A percentile compares a stretch with the other conserved stretches of the same genome.
Conservation (phyloP, 2,888 invertebrate species). For the Drosophila eohydei region DNA sequence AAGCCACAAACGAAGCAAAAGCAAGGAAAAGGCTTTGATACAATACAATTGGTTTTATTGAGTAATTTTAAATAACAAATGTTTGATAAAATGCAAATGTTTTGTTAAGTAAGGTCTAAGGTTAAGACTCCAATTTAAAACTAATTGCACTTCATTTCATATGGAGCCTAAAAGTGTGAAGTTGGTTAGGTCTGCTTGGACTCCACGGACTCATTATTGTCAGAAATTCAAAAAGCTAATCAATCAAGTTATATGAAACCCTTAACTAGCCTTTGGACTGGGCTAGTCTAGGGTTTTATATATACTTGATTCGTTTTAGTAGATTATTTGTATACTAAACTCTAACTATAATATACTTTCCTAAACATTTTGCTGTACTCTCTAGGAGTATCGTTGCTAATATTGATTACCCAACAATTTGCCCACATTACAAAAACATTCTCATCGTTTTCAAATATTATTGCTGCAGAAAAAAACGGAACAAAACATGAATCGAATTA, state of each 20-base stretch:
- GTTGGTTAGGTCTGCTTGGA: not conserved
- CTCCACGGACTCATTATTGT: not conserved
- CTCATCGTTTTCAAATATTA: slow-evolving; percentile 10
- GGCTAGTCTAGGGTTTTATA: not conserved
- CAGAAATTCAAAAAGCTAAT: no score
- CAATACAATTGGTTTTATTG: not conserved
- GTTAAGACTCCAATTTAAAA: no score
- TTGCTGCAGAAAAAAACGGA: slow-evolving; percentile 2
- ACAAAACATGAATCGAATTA: slow-evolving; percentile 71
- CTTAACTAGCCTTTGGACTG: no score
- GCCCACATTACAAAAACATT: slow-evolving; percentile 52
- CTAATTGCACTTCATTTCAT: not conserved
- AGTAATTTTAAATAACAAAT: not conserved
- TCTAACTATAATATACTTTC: not conserved
- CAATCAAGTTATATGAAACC: no score
- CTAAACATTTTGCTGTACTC: not conserved
- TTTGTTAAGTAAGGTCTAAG: not conserved
- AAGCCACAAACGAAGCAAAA: not conserved
- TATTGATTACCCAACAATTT: slow-evolving; percentile 58
- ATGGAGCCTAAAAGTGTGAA: not conserved
- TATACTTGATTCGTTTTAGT: not conserved
- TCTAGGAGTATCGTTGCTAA: slow-evolving; percentile 23
- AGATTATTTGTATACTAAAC: not conserved
- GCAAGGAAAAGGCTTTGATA: not conserved
- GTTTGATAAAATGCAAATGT: not conserved